Evolutionary conservation across 1,140 invertebrate genomes (phyloP).

Genomic region (Steinernema feltiae): DNA sequence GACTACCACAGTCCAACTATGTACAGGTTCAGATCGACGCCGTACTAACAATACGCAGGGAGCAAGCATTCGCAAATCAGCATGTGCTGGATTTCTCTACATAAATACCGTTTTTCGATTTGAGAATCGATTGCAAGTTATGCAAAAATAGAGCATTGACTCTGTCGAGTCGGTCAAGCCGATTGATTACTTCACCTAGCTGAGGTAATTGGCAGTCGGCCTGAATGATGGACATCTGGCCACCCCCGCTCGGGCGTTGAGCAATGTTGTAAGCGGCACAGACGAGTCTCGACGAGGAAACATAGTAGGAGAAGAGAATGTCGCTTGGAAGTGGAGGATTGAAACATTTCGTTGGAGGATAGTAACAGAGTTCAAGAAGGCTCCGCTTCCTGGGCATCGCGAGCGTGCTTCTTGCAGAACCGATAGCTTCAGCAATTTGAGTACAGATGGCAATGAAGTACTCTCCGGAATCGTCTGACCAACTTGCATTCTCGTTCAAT

Average conservation of each 20-base stretch:
- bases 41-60: too few relatives aligned
- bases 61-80: not conserved
- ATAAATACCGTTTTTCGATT: not conserved
- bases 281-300: slow-evolving; percentile 43
- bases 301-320: slow-evolving; percentile 43
- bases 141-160: not conserved
- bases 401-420: not conserved
- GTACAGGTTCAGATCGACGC: too few relatives aligned
- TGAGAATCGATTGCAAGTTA: not conserved
- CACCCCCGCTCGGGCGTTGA: not conserved
- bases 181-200: not conserved
- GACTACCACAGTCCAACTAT: too few relatives aligned
- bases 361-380: slow-evolving; percentile 54
- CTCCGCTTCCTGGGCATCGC: not conserved
- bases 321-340: slow-evolving; percentile 58
- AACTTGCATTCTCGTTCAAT: not conserved
- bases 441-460: not conserved
- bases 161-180: not conserved
- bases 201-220: not conserved
- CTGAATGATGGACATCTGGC: not conserved
- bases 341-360: slow-evolving; percentile 58
- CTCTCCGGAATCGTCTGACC: not conserved
- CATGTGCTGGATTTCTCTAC: not conserved
- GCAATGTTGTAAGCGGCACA: slow-evolving; percentile 20
- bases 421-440: not conserved